Evolutionary conservation across 2,113 vertebrate species (phyloP).

Genomic region (Alaudala cheleensis): DNA sequence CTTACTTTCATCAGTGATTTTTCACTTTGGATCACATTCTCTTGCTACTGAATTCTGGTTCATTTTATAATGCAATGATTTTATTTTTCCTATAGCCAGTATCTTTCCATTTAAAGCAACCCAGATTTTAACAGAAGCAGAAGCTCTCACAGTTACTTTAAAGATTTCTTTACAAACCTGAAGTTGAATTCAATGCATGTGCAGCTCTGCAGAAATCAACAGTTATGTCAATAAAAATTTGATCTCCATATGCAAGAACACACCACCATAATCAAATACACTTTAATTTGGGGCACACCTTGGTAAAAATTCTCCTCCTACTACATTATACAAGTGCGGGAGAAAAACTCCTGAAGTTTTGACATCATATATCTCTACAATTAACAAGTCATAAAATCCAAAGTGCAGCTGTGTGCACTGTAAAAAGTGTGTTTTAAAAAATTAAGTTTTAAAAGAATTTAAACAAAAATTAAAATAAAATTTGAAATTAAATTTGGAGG

Average conservation of each 20-base stretch:
- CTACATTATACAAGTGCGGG: neutral
- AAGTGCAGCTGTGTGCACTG: neutral
- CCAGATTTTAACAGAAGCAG: neutral
- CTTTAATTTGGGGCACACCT: neutral
- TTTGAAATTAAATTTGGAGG: neutral
- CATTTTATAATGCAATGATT: neutral
- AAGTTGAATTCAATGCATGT: neutral
- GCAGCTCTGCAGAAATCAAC: neutral
- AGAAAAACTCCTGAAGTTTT: neutral
- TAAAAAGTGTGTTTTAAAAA: neutral
- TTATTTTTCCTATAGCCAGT: neutral
- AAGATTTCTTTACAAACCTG: neutral
- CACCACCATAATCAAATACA: neutral
- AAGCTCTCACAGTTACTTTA: neutral
- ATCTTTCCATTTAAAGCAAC: neutral
- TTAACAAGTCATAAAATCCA: conserved; percentile 7
- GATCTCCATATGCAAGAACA: neutral
- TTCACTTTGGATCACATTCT: neutral
- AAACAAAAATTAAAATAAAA: neutral
- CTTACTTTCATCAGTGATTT: neutral
- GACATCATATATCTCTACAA: neutral
- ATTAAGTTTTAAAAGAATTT: neutral
- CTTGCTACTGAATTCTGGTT: neutral
- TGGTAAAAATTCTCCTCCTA: neutral
- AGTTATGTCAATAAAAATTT: neutral